A percentile compares a stretch with the other conserved stretches of the same genome.
Evolutionary conservation across 1,140 invertebrate genomes (phyloP).

Genomic region (Charaxes varanes): DNA sequence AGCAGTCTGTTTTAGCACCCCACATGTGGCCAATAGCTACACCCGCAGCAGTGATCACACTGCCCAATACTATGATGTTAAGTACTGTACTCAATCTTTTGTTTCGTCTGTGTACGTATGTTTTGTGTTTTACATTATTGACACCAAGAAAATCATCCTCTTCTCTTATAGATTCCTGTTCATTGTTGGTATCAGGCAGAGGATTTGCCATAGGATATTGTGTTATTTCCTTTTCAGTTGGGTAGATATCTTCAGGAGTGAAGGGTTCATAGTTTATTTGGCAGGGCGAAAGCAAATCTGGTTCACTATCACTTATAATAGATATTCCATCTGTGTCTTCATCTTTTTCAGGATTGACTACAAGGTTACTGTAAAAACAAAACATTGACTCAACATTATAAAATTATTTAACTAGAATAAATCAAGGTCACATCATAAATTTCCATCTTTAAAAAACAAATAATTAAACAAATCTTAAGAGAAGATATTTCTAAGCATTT

Average conservation of each 20-base stretch:
- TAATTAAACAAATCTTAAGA: no score
- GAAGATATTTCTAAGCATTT: no score
- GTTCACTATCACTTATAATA: conserved; percentile 63
- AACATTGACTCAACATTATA: no score
- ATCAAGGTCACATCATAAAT: no score
- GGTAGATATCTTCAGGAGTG: conserved; percentile 29
- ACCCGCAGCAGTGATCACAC: conserved; percentile 63
- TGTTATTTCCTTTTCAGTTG: conserved; percentile 28
- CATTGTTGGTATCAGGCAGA: conserved; percentile 22
- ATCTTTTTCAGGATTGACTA: conserved; percentile 46
- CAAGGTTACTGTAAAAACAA: not conserved
- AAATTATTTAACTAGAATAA: no score
- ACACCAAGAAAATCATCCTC: conserved; percentile 46
- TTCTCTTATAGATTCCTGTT: conserved; percentile 26
- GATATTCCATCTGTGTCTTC: conserved; percentile 69
- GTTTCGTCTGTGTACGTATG: conserved; percentile 68
- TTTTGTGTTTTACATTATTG: conserved; percentile 50
- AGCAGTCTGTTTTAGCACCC: conserved; percentile 65
- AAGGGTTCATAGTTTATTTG: conserved; percentile 30
- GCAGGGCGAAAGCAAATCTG: conserved; percentile 37
- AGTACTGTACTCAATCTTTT: conserved; percentile 64
- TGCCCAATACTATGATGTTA: conserved; percentile 64
- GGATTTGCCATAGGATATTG: conserved; percentile 27
- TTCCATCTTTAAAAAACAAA: no score
- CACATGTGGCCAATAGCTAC: conserved; percentile 70